phyloP scores from a whole-genome alignment of 1,140 invertebrate species.

The Papilio glaucus region DNA sequence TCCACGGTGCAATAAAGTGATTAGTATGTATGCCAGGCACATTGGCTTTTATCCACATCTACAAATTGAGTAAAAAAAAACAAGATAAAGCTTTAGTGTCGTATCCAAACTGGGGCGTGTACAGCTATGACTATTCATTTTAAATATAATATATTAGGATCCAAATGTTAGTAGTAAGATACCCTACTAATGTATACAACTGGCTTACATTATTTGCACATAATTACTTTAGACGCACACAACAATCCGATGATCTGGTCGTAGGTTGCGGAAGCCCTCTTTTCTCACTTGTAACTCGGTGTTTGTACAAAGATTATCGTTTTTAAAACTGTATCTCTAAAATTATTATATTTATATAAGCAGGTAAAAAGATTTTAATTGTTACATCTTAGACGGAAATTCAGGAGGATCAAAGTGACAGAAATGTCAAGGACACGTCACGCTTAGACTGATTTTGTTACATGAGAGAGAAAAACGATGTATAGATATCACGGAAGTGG shows the following conservation, averaged over 20 bases:
- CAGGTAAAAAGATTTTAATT: background rate
- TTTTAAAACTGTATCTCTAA: no score
- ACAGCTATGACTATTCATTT: no score
- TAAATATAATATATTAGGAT: no score
- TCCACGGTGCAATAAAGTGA: slow-evolving; percentile 69
- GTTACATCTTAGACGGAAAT: background rate
- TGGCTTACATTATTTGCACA: no score
- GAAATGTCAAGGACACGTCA: background rate
- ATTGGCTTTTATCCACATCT: slow-evolving; percentile 17
- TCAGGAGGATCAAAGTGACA: background rate
- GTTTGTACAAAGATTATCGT: no score
- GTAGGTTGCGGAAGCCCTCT: no score
- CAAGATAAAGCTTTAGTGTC: background rate
- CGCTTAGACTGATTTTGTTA: background rate
- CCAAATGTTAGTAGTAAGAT: no score
- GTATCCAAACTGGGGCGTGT: background rate
- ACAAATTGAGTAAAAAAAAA: slow-evolving; percentile 3
- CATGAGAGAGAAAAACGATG: background rate
- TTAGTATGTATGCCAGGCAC: slow-evolving; percentile 58
- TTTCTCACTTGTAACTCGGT: no score
- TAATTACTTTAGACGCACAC: no score
- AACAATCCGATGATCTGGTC: no score
- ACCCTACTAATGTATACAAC: no score
- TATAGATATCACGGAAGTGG: background rate
- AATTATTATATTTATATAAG: no score